A percentile compares a stretch with the other conserved stretches of the same genome.
Evolutionary conservation across 2,888 invertebrate species (phyloP).

Genomic region (Erebia palarica): DNA sequence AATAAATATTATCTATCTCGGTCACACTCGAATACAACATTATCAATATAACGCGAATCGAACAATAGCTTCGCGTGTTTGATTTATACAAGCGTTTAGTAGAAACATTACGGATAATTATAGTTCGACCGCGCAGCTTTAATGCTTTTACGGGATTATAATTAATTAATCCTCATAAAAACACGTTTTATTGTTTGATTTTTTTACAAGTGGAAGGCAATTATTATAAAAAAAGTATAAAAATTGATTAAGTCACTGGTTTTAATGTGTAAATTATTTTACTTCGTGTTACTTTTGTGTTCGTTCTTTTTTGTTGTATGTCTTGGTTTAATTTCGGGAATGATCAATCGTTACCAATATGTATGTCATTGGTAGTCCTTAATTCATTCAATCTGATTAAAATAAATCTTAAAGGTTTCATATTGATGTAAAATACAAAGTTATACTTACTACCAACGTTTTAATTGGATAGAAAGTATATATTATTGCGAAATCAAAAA

Average conservation of each 20-base stretch:
- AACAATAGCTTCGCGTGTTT: constrained; percentile 82
- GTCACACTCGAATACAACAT: constrained; percentile 79
- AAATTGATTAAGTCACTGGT: background rate
- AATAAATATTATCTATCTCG: constrained; percentile 76
- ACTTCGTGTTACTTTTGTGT: background rate
- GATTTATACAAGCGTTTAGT: constrained; percentile 83
- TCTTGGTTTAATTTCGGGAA: background rate
- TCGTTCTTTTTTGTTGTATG: background rate
- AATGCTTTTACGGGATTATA: constrained; percentile 55
- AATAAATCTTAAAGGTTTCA: too few species aligned
- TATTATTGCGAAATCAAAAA: too few species aligned
- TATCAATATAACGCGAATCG: constrained; percentile 82
- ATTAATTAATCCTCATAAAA: constrained; percentile 19
- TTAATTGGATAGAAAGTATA: too few species aligned
- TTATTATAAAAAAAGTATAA: background rate
- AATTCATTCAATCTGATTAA: too few species aligned
- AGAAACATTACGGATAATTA: constrained; percentile 81
- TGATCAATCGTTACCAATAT: too few species aligned
- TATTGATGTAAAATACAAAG: too few species aligned
- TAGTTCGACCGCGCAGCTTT: constrained; percentile 64
- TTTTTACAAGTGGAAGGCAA: background rate
- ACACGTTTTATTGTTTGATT: background rate
- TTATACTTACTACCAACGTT: too few species aligned
- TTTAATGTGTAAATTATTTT: constrained; percentile 10
- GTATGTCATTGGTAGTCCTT: too few species aligned